Conservation (phyloP, 1,140 invertebrate species). For the Tetramorium alpestre region DNA sequence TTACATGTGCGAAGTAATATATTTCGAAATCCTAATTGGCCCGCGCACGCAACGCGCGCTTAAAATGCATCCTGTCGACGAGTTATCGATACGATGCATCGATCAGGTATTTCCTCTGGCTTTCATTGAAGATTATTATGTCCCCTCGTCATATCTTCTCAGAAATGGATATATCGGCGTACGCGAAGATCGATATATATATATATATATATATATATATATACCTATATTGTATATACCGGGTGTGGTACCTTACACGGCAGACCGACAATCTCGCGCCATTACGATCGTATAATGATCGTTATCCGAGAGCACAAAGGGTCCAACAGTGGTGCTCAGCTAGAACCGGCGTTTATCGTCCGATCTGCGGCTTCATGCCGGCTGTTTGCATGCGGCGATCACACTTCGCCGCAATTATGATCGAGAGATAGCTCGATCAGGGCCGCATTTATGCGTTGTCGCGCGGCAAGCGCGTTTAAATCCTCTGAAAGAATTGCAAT, state of each 20-base stretch:
- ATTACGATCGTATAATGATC: slow-evolving; percentile 83
- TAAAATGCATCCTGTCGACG: slow-evolving; percentile 39
- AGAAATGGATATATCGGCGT: slow-evolving; percentile 69
- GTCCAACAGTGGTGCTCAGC: slow-evolving; percentile 77
- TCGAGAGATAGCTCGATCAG: slow-evolving; percentile 73
- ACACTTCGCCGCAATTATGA: slow-evolving; percentile 79
- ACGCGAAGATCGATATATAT: slow-evolving; percentile 38
- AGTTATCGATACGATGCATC: slow-evolving; percentile 57
- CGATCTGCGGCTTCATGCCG: slow-evolving; percentile 28
- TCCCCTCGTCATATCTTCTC: slow-evolving; percentile 63
- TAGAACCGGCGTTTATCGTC: slow-evolving; percentile 34
- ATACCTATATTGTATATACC: slow-evolving; percentile 16
- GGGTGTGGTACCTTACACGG: slow-evolving; percentile 68
- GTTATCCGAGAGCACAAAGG: slow-evolving; percentile 80
- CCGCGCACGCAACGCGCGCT: slow-evolving; percentile 25
- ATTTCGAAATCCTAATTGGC: slow-evolving; percentile 53
- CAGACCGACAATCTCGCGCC: slow-evolving; percentile 80
- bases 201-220: background rate
- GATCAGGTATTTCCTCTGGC: slow-evolving; percentile 47
- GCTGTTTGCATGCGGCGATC: slow-evolving; percentile 58
- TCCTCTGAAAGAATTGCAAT: slow-evolving; percentile 25
- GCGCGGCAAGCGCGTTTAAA: background rate
- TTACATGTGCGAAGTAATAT: slow-evolving; percentile 53
- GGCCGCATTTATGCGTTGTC: slow-evolving; percentile 26
- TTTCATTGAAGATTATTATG: slow-evolving; percentile 59